Percentiles rank a stretch among this genome's conserved stretches.
Conservation (phyloP, 2,888 invertebrate genomes). For the Cheilosia soror region DNA sequence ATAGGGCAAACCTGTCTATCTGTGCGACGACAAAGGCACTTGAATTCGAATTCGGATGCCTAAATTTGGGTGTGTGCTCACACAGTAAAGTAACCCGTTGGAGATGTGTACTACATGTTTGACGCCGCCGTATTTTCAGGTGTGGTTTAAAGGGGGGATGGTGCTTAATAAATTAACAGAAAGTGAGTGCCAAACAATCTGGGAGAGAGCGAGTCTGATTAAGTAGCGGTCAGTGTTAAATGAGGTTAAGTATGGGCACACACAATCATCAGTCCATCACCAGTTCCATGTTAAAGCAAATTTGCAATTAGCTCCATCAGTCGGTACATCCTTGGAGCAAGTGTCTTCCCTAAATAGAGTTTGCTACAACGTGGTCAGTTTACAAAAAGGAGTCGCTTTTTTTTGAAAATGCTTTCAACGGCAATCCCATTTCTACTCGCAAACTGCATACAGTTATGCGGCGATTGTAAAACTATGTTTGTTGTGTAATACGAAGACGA, state of each 20-base stretch:
- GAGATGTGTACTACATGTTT: not conserved
- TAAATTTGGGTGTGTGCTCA: not conserved
- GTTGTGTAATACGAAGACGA: conserved; percentile 11
- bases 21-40: conserved; percentile 1
- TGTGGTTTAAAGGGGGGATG: not conserved
- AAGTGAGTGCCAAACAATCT: conserved; percentile 39
- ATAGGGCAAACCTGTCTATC: conserved; percentile 1
- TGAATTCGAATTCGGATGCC: conserved; percentile 11
- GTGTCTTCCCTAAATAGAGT: not conserved
- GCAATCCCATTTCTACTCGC: not conserved
- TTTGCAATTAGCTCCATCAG: not conserved
- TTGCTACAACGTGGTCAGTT: conserved; percentile 8
- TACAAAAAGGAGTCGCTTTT: not conserved
- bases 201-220: conserved; percentile 24
- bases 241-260: conserved; percentile 4
- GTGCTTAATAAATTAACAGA: conserved; percentile 37
- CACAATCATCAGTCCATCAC: not conserved
- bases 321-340: not conserved
- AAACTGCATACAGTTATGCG: not conserved
- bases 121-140: conserved; percentile 21
- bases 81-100: not conserved
- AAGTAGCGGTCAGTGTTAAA: conserved; percentile 34
- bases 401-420: not conserved
- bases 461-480: conserved; percentile 20
- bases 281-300: conserved; percentile 4